Evolutionary conservation across 2,797 vertebrate genomes (phyloP), one percentile per base, ranked within the genome.

Genomic region (Balearica regulorum): DNA sequence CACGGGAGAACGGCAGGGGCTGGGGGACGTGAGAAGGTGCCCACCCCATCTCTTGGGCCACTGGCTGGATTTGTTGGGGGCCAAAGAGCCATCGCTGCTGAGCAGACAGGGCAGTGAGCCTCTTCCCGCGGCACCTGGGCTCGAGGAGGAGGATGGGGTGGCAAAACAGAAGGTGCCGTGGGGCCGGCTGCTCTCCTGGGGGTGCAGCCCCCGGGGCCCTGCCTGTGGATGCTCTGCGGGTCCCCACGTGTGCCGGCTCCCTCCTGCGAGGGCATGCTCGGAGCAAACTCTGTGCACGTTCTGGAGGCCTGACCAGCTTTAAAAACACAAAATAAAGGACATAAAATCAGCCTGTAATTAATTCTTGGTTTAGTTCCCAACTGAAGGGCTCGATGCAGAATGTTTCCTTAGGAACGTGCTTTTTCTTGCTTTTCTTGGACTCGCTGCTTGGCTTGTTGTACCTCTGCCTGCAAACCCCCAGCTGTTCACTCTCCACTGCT

Each of bases 371-470:
- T 14, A 2, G 33, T 49, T 83, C 65, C 94, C 82, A 22, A 12
- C 92, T 43, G 64, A 2, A 29, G 83, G 85, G 73, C 86, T 90
- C 3, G 10, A 1, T 48, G 90, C 71, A 12, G 60, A 41, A 44
- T 19, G 92, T 93, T 96, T 95, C 93, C 94, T 87, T 94, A 95
- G 96, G 95, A 96, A 95, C 64, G 1, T 41, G 94, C 26, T 79
- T 54, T 69, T 68, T 2, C 83, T 70, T 51, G 61, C 86, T 71
- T 61, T 61, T 22, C 86, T 44, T 75, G 90, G 83, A 13, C 83
- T 22, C 1, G 2, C 80, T 29, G 86, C 86, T 11, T 33, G 69
- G 70, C 83, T 10, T 31, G 60, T 17, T n/a, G 91, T 35, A 15
- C 64, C 60, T 33, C n/a, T 57, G 92, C 80, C 88, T 24, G 88